Evolutionary conservation across 2,797 vertebrate species (phyloP).

Genomic region (Scolopax rusticola): DNA sequence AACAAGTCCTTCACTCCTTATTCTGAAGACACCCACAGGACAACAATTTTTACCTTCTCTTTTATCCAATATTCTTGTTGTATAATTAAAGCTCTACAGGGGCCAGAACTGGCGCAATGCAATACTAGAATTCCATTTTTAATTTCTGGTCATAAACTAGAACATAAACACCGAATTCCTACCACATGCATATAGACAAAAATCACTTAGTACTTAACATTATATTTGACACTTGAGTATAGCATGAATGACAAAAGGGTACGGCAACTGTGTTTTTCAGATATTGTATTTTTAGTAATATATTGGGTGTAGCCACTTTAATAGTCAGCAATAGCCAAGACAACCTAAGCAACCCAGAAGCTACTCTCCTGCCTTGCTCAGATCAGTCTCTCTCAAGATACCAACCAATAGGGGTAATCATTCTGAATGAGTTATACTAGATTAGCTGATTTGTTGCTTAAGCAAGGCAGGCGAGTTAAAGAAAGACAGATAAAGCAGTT

Average conservation of each 20-base stretch:
- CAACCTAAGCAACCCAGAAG: neutral
- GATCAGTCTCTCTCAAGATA: neutral
- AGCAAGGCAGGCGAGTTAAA: neutral
- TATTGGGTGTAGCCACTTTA: neutral
- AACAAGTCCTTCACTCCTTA: neutral
- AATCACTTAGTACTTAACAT: neutral
- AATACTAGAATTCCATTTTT: neutral
- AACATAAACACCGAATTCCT: neutral
- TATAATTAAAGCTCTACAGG: neutral
- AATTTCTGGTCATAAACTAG: neutral
- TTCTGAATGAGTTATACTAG: neutral
- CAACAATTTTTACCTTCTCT: neutral
- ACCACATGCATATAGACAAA: neutral
- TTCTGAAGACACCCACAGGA: neutral
- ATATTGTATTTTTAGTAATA: neutral
- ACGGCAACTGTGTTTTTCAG: neutral
- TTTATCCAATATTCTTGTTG: neutral
- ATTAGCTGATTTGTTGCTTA: neutral
- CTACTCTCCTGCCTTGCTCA: neutral
- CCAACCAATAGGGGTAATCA: neutral
- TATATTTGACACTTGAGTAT: neutral
- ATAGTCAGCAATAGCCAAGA: neutral
- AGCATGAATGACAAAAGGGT: neutral
- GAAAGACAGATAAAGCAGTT: neutral
- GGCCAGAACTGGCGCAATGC: neutral